Evolutionary conservation across 2,113 vertebrate genomes (phyloP).

Genomic region (Shinisaurus crocodilurus): DNA sequence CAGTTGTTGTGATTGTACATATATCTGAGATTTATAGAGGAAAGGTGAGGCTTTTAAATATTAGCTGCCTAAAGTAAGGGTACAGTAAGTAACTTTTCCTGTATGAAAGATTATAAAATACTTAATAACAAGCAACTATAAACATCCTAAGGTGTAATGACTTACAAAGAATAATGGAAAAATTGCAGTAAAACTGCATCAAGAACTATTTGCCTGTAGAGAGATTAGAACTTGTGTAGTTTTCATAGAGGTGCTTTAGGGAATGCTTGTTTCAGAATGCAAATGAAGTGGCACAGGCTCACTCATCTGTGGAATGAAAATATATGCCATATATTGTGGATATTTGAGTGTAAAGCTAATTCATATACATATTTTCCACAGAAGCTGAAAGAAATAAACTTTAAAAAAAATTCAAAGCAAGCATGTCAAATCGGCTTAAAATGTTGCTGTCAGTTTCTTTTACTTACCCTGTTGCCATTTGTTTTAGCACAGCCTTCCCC

Average conservation of each 20-base stretch:
- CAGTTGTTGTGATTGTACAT: slow-evolving; percentile 63
- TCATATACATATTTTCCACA: not conserved
- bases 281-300: slow-evolving; percentile 44
- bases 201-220: slow-evolving; percentile 58
- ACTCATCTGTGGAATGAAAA: slow-evolving; percentile 69
- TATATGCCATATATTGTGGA: slow-evolving; percentile 57
- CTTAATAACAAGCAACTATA: slow-evolving; percentile 53
- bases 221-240: slow-evolving; percentile 57
- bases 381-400: not conserved
- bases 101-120: slow-evolving; percentile 64
- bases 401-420: not conserved
- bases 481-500: too few species aligned
- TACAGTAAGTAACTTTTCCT: slow-evolving; percentile 43
- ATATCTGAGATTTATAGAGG: slow-evolving; percentile 59
- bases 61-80: slow-evolving; percentile 59
- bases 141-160: slow-evolving; percentile 65
- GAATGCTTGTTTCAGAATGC: slow-evolving; percentile 66
- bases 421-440: not conserved
- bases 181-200: slow-evolving; percentile 62
- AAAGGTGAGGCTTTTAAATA: slow-evolving; percentile 42
- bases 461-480: not conserved
- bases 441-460: not conserved
- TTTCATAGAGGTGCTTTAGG: slow-evolving; percentile 65
- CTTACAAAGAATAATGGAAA: slow-evolving; percentile 47
- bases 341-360: slow-evolving; percentile 34